A percentile compares a stretch with the other conserved stretches of the same genome.
These are phyloP conservation scores for Crotalus adamanteus DNA, from an alignment of 2,797 vertebrate species.

Conservation along the genomic window DNA sequence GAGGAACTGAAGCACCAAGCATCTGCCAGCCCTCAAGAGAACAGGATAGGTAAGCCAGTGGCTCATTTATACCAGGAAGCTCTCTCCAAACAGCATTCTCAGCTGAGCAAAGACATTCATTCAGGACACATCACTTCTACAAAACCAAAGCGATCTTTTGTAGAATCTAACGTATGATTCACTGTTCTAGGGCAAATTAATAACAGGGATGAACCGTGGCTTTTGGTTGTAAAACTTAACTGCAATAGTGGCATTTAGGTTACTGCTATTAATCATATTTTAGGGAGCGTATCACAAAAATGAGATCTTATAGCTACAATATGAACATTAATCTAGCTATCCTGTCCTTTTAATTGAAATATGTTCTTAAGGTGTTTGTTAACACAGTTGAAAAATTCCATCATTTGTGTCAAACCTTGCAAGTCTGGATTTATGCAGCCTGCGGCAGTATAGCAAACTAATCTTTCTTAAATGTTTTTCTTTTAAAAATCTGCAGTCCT, in stretches of 20 bases:
- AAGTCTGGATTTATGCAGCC: background rate
- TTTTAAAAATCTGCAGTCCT: conserved; percentile 16
- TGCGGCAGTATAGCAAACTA: background rate
- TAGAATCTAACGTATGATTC: conserved; percentile 92
- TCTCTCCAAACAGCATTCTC: conserved; percentile 74
- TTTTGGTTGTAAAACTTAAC: background rate
- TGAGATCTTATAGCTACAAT: background rate
- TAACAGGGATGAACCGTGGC: background rate
- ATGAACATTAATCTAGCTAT: background rate
- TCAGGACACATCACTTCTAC: conserved; percentile 78
- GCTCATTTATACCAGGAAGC: conserved; percentile 77
- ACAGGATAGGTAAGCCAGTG: conserved; percentile 74
- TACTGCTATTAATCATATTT: conserved; percentile 23
- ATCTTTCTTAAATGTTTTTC: background rate
- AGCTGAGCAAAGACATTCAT: conserved; percentile 75
- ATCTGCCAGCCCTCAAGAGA: conserved; percentile 78
- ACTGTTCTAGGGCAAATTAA: conserved; percentile 11
- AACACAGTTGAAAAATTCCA: conserved; percentile 42
- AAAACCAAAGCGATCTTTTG: conserved; percentile 98
- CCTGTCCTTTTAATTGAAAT: conserved; percentile 32
- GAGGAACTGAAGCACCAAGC: conserved; percentile 80
- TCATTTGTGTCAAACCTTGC: conserved; percentile 48
- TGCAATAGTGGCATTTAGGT: conserved; percentile 10
- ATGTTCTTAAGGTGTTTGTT: conserved; percentile 27
- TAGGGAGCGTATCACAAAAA: background rate